Conservation (phyloP, 2,797 vertebrate genomes). For the Margarornis squamiger region DNA sequence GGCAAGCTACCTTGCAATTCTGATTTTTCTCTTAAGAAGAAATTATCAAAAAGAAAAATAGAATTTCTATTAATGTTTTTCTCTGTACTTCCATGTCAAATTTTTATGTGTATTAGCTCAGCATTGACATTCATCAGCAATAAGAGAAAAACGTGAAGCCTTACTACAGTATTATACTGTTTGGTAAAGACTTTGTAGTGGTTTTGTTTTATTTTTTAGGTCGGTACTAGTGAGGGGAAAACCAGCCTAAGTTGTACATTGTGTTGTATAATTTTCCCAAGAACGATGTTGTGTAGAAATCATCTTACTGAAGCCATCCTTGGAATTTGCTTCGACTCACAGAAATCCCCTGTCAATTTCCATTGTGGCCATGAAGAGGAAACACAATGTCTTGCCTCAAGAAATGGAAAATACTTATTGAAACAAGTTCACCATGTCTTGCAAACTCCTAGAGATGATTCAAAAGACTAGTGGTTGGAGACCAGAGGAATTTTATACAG, state of each 20-base stretch:
- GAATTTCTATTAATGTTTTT: neutral
- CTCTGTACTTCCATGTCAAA: neutral
- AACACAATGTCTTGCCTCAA: conserved; percentile 36
- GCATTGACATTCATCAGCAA: neutral
- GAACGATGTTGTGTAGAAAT: neutral
- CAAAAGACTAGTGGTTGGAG: neutral
- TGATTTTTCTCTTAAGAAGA: neutral
- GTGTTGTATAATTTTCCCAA: neutral
- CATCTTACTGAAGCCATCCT: neutral
- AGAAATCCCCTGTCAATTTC: conserved; percentile 28
- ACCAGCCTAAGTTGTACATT: neutral
- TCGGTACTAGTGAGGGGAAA: neutral
- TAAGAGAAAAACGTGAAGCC: neutral
- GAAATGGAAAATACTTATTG: conserved; percentile 29
- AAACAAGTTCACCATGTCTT: conserved; percentile 14
- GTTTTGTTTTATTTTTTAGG: neutral
- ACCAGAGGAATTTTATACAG: neutral
- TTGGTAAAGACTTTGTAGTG: neutral
- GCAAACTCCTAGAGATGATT: neutral
- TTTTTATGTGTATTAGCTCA: neutral
- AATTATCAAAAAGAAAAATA: neutral
- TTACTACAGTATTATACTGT: neutral
- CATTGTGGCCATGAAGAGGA: conserved; percentile 9
- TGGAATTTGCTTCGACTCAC: neutral
- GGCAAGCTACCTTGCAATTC: neutral